Evolutionary conservation across 2,888 invertebrate genomes (phyloP), one percentile per base, ranked within the genome.

Genomic region (Ophioninae sp.): DNA sequence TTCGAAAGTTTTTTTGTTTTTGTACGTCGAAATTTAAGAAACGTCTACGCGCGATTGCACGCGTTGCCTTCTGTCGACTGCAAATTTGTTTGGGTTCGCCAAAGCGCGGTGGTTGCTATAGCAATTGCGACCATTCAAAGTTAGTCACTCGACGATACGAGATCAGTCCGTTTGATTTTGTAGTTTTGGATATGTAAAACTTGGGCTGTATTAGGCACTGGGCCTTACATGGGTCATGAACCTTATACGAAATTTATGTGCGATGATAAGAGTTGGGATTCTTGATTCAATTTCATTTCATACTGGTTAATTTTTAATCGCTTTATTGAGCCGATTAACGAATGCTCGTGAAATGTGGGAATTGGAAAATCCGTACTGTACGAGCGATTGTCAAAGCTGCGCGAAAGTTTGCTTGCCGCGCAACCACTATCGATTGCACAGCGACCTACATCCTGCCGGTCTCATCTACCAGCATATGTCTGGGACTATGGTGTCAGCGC

Each of bases 401-500:
- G 44, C n/a, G n/a, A 57, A 8, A 56, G 50, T 67, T 62, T 67
- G 41, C 41, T 41, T 41, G 41, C 41, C 7, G 7, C 50, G 13
- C 50, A 50, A 50, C 13, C 50, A 50, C 50, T 50, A 50, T 10
- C 3, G 3, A 50, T 50, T 77, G 59, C 39, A 23, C 8, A 17
- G 10, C 30, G 0, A 64, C 30, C 6, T 64, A 7, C 64, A 7
- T 30, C 23, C 44, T 44, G 21, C 17, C 17, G 64, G 39, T 30
- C 30, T 64, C 50, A 41, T 30, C 30, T 30, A 67, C 20, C 21
- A 17, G 8, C 10, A 37, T 23, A 44, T 76, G 59, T 41, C 68
- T 41, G 59, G 68, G 39, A 67, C 57, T 57, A 65, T 65, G 41
- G 73, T 67, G 81, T 64, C 64, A 72, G 85, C 80, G 87, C 87